Evolutionary conservation across 2,113 vertebrate species (phyloP), one percentile per base, ranked within the genome.

Genomic region (Gadus chalcogrammus): DNA sequence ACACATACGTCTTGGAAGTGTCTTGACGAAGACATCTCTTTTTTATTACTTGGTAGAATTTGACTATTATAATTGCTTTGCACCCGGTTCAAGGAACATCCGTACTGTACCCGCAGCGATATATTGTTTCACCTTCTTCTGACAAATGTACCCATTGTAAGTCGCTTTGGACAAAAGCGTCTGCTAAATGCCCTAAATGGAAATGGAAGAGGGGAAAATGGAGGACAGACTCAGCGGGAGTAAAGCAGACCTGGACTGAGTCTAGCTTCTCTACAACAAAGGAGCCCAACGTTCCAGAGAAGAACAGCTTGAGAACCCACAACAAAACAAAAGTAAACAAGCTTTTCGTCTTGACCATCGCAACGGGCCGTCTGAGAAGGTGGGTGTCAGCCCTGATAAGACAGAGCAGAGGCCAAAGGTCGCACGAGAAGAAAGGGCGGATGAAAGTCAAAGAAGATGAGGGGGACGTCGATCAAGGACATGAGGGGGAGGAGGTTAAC

Each of bases 181-280:
- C 24, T 24, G 24, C 24, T 24, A 24, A 24, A 24, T 24, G 22
- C 1, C 22, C 22, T 24, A 2, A 24, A 24, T 24, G 22, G 22
- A 24, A 72, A 64, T 66, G 75, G 72, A 78, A 83, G 74, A 80
- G 6, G 42, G 76, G 73, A 85, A 72, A 73, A 85, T 80, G 84
- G 87, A 90, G 67, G 82, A 84, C 68, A 78, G 65, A 42, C 82
- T 77, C 76, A 78, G 70, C 73, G 17, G 20, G 79, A 69, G 71
- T 61, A 4, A 73, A 12, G 71, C 56, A 15, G 72, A 0, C 79
- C 90, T 2, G 91, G 92, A 64, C 84, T 91, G 22, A 88, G 91
- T 75, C 75, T 91, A 78, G 53, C 89, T 94, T 62, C 86, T 95
- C 65, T 85, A 88, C 53, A 87, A 90, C 78, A 88, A 90, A 71